Evolutionary conservation across 1,140 invertebrate species (phyloP), one percentile per base, ranked within the genome.

Genomic region (Eufriesea mexicana): DNA sequence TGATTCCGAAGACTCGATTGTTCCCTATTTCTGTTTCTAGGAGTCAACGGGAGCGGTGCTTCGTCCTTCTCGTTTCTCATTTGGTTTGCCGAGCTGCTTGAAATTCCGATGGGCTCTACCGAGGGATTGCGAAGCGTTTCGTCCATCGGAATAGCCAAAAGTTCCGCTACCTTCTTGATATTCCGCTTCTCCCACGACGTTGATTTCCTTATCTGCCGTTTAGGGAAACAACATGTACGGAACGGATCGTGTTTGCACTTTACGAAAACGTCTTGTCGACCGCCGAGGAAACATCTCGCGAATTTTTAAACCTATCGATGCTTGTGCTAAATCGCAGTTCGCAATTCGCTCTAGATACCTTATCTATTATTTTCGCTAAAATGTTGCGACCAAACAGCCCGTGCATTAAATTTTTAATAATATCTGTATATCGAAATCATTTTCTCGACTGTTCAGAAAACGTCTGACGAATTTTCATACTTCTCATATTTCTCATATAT

Each of bases 131-230:
- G 62, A 7, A 76, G n/a, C 18, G 77, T 67, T 51, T 90, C 70
- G 6, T 54, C 79, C n/a, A 79, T 81, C 5, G 91, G 83, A 28
- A 89, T 82, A 1, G 87, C 83, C 28, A 93, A 83, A 51, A 93
- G 82, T 75, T 92, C 90, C 0, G 91, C 89, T 9, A 93, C 87
- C 88, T 88, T 91, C 79, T 90, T 89, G 16, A 90, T 70, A n/a
- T 91, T 92, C 47, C 89, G 88, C 49, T 91, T 91, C 76, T 89
- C 87, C 23, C 87, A 89, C 0, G 85, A 89, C 4, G 87, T 89
- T 12, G 84, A 89, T 85, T 87, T 91, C 73, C 78, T 90, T 61
- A 92, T 92, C 90, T 93, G 51, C 14, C 25, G 61, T 67, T 74
- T 54, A 28, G 7, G 16, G 35, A 18, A 67, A 28, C 57, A 18